A percentile compares a stretch with the other conserved stretches of the same genome.
Evolutionary conservation across 2,797 vertebrate species (phyloP).

Genomic region (Poecilia gillii): DNA sequence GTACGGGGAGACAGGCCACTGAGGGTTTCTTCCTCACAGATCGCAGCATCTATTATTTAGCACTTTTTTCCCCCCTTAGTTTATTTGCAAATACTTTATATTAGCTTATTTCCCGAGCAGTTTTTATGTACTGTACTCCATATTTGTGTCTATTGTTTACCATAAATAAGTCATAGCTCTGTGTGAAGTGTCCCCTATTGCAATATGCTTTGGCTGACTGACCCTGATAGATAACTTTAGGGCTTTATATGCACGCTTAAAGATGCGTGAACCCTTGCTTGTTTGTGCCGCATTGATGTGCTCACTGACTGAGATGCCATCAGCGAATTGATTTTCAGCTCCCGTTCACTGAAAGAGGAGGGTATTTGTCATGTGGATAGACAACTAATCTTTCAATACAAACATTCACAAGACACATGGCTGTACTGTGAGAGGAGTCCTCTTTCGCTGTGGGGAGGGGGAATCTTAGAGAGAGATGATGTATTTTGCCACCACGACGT

Average conservation of each 20-base stretch:
- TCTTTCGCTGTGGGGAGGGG: constrained; percentile 43
- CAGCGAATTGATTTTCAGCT: constrained; percentile 83
- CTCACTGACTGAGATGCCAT: constrained; percentile 74
- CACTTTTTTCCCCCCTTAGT: constrained; percentile 16
- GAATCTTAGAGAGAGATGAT: constrained; percentile 43
- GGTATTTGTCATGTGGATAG: constrained; percentile 81
- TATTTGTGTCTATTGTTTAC: constrained; percentile 16
- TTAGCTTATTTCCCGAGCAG: constrained; percentile 19
- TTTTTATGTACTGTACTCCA: constrained; percentile 18
- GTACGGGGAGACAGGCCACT: constrained; percentile 53
- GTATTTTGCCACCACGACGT: constrained; percentile 29
- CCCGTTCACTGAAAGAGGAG: constrained; percentile 69
- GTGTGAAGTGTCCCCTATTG: background rate
- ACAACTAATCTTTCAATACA: constrained; percentile 82
- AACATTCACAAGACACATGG: constrained; percentile 78
- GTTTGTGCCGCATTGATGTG: constrained; percentile 72
- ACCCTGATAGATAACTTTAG: constrained; percentile 44
- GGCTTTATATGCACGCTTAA: constrained; percentile 42
- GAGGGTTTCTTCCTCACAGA: constrained; percentile 63
- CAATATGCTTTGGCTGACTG: constrained; percentile 39
- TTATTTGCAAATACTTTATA: constrained; percentile 24
- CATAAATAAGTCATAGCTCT: constrained; percentile 18
- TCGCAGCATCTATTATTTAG: constrained; percentile 58
- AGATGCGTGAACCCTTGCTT: constrained; percentile 43
- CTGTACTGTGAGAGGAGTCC: constrained; percentile 59